phyloP scores from a whole-genome alignment of 2,888 invertebrate species.

The Tetragonisca angustula region DNA sequence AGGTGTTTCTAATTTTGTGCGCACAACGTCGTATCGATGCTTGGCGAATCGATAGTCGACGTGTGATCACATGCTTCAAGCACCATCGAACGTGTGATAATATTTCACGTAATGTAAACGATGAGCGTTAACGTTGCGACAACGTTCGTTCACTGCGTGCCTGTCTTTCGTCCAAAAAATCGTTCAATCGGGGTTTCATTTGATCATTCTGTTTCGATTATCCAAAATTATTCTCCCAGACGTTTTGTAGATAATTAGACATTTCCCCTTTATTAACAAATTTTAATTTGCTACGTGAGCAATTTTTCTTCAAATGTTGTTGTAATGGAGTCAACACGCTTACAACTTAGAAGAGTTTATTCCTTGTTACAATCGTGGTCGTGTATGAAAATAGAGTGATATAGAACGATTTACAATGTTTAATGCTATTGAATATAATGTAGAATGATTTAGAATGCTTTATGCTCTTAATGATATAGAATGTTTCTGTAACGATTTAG shows the following conservation, averaged over 20 bases:
- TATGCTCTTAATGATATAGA: too few species aligned
- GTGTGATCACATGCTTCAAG: not conserved
- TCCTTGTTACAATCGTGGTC: too few species aligned
- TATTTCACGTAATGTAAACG: not conserved
- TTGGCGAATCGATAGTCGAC: slow-evolving; percentile 44
- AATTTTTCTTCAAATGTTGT: not conserved
- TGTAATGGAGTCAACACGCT: too few species aligned
- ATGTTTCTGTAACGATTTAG: too few species aligned
- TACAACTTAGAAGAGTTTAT: too few species aligned
- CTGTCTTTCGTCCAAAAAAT: not conserved
- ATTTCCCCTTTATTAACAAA: not conserved
- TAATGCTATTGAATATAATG: too few species aligned
- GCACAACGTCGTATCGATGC: not conserved
- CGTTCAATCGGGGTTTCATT: not conserved
- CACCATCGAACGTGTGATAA: not conserved
- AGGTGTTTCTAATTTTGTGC: slow-evolving; percentile 21
- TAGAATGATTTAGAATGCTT: too few species aligned
- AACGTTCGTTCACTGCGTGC: not conserved
- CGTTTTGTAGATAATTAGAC: not conserved
- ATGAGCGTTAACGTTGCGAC: too few species aligned
- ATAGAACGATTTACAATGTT: too few species aligned
- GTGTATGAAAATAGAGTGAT: too few species aligned
- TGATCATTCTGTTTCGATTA: not conserved
- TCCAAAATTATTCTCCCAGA: too few species aligned
- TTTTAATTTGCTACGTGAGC: not conserved